phyloP scores from a whole-genome alignment of 1,140 invertebrate genomes.

The Drosophila cardini region DNA sequence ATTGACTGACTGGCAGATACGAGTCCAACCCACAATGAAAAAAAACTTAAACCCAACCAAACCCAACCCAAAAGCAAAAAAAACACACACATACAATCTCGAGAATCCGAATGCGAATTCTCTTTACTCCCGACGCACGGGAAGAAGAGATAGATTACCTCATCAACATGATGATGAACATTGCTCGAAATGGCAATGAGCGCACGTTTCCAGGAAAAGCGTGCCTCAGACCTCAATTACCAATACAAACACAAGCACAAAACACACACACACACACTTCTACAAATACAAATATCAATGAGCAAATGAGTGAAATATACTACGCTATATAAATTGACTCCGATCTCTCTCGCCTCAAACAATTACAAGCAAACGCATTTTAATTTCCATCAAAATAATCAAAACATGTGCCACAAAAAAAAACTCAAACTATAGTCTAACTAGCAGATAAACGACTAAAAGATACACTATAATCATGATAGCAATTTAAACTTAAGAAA shows the following conservation, averaged over 20 bases:
- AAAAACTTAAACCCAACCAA: constrained; percentile 16
- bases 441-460: background rate
- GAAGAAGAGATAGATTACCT: constrained; percentile 62
- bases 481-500: background rate
- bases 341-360: constrained; percentile 23
- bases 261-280: constrained; percentile 12
- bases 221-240: constrained; percentile 49
- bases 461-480: constrained; percentile 12
- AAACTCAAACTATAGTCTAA: constrained; percentile 5
- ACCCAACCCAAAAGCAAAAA: background rate
- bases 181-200: constrained; percentile 74
- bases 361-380: constrained; percentile 82
- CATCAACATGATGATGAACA: constrained; percentile 55
- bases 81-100: constrained; percentile 6
- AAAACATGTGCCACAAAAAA: constrained; percentile 71
- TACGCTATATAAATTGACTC: constrained; percentile 18
- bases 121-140: constrained; percentile 21
- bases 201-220: constrained; percentile 72
- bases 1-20: constrained; percentile 53
- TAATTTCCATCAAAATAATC: constrained; percentile 82
- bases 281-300: constrained; percentile 5
- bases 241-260: background rate
- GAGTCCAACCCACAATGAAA: constrained; percentile 23
- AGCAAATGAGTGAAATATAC: constrained; percentile 8
- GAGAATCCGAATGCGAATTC: constrained; percentile 27